Evolutionary conservation across 2,888 invertebrate species (phyloP).

Genomic region (Epiperipatus broadwayi): DNA sequence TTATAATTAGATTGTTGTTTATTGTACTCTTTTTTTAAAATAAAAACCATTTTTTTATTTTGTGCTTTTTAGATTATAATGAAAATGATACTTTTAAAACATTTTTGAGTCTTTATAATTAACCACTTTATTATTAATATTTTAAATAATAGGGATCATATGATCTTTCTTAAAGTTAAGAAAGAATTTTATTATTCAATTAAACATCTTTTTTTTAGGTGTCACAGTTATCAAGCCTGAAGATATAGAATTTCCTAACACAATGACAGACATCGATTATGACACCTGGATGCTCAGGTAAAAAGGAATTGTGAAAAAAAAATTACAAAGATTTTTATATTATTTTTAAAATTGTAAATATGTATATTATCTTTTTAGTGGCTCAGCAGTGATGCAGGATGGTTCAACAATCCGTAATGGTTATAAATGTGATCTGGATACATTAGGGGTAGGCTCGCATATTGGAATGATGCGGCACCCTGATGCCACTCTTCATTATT

Average conservation of each 20-base stretch:
- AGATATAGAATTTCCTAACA: conserved; percentile 64
- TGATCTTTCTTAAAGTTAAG: too few relatives aligned
- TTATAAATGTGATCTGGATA: conserved; percentile 66
- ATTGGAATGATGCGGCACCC: conserved; percentile 72
- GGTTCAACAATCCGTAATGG: conserved; percentile 63
- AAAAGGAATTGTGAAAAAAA: conserved; percentile 6
- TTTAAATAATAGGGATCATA: too few relatives aligned
- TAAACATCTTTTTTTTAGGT: too few relatives aligned
- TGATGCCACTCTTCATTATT: conserved; percentile 69
- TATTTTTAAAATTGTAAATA: background rate
- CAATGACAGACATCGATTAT: conserved; percentile 72
- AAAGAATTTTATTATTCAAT: too few relatives aligned
- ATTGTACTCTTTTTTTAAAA: too few relatives aligned
- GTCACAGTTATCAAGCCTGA: conserved; percentile 75
- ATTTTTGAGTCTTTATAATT: too few relatives aligned
- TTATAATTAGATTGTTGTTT: too few relatives aligned
- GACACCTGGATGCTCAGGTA: conserved; percentile 70
- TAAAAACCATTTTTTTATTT: too few relatives aligned
- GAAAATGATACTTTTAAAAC: too few relatives aligned
- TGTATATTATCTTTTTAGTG: conserved; percentile 36
- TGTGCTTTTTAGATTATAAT: too few relatives aligned
- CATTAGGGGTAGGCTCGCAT: conserved; percentile 51
- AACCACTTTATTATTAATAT: too few relatives aligned
- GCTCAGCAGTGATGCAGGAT: conserved; percentile 75
- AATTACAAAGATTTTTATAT: background rate